Conservation (phyloP, 1,140 invertebrate genomes). For the Drosophila lacteicornis region DNA sequence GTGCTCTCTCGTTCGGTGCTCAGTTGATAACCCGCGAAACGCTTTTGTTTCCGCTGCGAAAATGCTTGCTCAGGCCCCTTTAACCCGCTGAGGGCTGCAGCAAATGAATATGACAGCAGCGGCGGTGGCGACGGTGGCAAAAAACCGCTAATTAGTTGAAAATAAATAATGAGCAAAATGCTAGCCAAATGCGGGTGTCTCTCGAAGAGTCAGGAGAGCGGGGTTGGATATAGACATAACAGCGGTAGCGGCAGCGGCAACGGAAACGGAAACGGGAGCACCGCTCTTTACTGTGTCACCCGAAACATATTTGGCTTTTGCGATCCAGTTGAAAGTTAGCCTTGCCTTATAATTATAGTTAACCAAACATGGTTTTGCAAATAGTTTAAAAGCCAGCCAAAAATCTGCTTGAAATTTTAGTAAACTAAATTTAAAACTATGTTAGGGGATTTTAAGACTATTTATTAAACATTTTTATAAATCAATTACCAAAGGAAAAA, state of each 20-base stretch:
- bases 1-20: conserved; percentile 2
- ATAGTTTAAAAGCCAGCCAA: background rate
- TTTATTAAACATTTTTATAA: no score
- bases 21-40: conserved; percentile 67
- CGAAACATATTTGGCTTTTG: conserved; percentile 26
- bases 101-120: conserved; percentile 56
- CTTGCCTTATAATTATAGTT: background rate
- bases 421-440: no score
- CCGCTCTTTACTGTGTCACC: conserved; percentile 10
- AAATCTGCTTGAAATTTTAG: no score
- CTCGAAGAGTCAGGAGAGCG: background rate
- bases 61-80: conserved; percentile 26
- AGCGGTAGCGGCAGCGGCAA: background rate
- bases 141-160: conserved; percentile 80
- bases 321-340: background rate
- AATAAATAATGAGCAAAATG: conserved; percentile 74
- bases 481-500: no score
- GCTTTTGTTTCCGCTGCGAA: conserved; percentile 57
- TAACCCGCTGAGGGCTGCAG: conserved; percentile 10
- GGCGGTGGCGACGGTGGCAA: conserved; percentile 15
- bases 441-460: no score
- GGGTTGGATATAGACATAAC: background rate
- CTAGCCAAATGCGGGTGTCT: conserved; percentile 49
- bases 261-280: conserved; percentile 14
- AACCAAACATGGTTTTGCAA: background rate